phyloP scores from a whole-genome alignment of 2,113 vertebrate species.

The Labrus mixtus region DNA sequence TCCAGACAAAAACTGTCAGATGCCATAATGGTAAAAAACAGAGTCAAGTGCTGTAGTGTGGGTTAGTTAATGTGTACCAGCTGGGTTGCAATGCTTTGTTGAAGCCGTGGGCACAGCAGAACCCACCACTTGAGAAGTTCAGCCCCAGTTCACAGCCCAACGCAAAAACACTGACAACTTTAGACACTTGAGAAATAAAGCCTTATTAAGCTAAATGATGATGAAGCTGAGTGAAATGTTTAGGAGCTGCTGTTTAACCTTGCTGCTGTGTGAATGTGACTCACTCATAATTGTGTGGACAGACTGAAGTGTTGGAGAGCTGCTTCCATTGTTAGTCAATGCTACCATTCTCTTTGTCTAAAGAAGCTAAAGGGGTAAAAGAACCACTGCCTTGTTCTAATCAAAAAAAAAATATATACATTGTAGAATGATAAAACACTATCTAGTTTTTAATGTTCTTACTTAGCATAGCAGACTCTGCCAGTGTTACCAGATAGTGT shows the following conservation, averaged over 20 bases:
- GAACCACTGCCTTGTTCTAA: not conserved
- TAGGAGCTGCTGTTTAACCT: conserved; percentile 39
- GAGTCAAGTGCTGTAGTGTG: conserved; percentile 48
- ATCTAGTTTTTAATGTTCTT: too few relatives aligned
- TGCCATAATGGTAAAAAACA: conserved; percentile 53
- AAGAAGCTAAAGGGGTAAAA: not conserved
- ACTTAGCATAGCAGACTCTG: too few relatives aligned
- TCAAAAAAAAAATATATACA: not conserved
- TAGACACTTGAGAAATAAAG: conserved; percentile 43
- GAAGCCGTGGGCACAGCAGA: conserved; percentile 49
- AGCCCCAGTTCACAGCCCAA: conserved; percentile 50
- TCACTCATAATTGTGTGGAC: conserved; percentile 16
- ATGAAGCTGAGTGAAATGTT: conserved; percentile 17
- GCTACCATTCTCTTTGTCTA: not conserved
- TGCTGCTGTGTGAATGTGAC: conserved; percentile 2
- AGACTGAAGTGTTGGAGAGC: conserved; percentile 3
- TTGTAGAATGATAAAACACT: not conserved
- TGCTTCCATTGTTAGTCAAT: not conserved
- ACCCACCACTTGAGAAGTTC: conserved; percentile 48
- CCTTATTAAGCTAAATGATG: conserved; percentile 38
- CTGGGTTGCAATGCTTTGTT: conserved; percentile 53
- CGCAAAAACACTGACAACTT: conserved; percentile 35
- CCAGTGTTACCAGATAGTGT: too few relatives aligned
- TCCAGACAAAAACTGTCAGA: conserved; percentile 65
- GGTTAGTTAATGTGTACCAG: conserved; percentile 65